Percentiles rank a stretch among this genome's conserved stretches.
These are phyloP conservation scores for Papilio dardanus DNA, from an alignment of 1,140 invertebrate species.

Conservation along the genomic window DNA sequence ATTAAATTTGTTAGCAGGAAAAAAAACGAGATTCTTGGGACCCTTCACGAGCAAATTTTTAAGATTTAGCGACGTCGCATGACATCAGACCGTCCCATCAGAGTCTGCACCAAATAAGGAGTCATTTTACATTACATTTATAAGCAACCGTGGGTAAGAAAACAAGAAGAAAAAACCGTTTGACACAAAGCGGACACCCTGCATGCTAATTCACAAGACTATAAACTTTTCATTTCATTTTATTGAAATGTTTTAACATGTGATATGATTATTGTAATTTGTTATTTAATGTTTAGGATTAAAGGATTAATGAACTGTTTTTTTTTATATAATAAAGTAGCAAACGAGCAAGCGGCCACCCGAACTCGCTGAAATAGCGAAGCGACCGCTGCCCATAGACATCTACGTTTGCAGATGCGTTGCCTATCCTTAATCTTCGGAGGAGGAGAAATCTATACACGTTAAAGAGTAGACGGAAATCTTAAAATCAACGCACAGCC, in stretches of 20 bases:
- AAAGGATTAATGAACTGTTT: not conserved
- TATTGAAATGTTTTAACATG: not conserved
- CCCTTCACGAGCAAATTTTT: not conserved
- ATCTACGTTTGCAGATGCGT: too few species aligned
- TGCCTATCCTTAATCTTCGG: too few species aligned
- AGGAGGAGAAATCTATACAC: too few species aligned
- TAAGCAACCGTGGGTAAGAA: not conserved
- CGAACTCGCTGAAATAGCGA: too few species aligned
- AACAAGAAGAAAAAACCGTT: not conserved
- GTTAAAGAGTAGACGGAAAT: too few species aligned
- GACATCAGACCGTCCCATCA: conserved; percentile 1
- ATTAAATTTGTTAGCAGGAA: not conserved
- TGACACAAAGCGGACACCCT: conserved; percentile 20
- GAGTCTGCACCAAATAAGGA: conserved; percentile 18
- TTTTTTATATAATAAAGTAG: not conserved
- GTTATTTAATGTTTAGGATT: not conserved
- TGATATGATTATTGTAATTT: not conserved
- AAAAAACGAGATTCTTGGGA: not conserved
- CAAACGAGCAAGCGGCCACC: too few species aligned
- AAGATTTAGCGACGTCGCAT: conserved; percentile 12
- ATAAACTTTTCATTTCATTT: conserved; percentile 11
- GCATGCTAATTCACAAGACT: not conserved
- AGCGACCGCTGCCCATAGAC: too few species aligned
- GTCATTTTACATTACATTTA: not conserved
- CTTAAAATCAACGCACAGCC: too few species aligned